These are phyloP conservation scores for Iphiclides podalirius DNA, from an alignment of 2,888 invertebrate genomes.

Conservation along the genomic window DNA sequence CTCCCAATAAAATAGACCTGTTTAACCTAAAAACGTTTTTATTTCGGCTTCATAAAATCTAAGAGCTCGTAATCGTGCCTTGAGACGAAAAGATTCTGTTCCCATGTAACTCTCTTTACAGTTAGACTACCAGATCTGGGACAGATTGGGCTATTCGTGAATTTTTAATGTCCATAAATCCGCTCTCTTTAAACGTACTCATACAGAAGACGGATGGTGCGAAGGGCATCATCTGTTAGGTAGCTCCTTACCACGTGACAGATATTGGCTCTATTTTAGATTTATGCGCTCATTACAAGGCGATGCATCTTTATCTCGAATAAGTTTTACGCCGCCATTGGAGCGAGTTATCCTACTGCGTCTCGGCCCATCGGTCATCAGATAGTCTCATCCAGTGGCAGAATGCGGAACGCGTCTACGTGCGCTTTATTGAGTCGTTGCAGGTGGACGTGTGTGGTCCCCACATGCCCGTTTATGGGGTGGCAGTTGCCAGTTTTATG, in stretches of 20 bases:
- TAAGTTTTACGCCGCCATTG: background rate
- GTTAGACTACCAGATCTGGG: constrained; percentile 41
- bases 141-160: constrained; percentile 55
- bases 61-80: constrained; percentile 57
- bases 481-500: constrained; percentile 13
- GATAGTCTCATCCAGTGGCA: constrained; percentile 2
- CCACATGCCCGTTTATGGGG: constrained; percentile 12
- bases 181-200: constrained; percentile 39
- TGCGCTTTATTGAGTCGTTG: constrained; percentile 18
- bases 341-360: background rate
- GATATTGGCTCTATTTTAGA: constrained; percentile 22
- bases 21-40: constrained; percentile 64
- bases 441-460: constrained; percentile 18
- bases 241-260: constrained; percentile 18
- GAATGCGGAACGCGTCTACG: background rate
- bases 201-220: constrained; percentile 17
- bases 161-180: constrained; percentile 52
- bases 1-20: constrained; percentile 35
- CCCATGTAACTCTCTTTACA: constrained; percentile 42
- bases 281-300: constrained; percentile 15
- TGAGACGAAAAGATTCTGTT: constrained; percentile 40
- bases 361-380: background rate
- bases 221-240: constrained; percentile 8
- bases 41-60: constrained; percentile 61
- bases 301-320: background rate